Evolutionary conservation across 1,140 invertebrate genomes (phyloP), one percentile per base, ranked within the genome.

Genomic region (Rhysida immarginata): DNA sequence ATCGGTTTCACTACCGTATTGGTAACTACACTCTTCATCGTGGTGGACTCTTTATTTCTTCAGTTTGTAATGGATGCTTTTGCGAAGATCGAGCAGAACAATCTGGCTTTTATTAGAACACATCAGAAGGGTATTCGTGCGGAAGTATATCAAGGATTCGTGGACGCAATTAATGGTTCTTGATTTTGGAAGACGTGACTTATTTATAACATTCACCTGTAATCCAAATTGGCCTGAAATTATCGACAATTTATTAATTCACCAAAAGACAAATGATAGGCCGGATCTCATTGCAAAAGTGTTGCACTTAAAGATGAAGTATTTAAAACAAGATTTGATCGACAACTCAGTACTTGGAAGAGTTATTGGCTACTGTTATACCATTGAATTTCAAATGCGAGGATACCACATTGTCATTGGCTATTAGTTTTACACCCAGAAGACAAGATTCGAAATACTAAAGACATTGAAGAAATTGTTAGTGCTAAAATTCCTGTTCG

Each of bases 211-310:
- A 13, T 61, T 68, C 45, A 68, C 63, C 1, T 63, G 63, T 42
- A 79, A 72, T 69, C 71, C 62, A 60, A 71, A 60, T 51, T 80
- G 75, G 75, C 23, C 23, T 0, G 69, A 77, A 49, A 74, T 76
- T 26, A 26, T 16, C 43, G 51, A 62, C 51, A 53, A 62, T 44
- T 53, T 74, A 8, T 14, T 59, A 11, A 41, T 53, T n/a, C 46
- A 59, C 11, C 65, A 74, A 62, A 59, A n/a, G 21, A 23, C 61
- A 2, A 21, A 59, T 14, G 63, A 72, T 59, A 20, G 68, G 23
- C 69, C 64, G 29, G 71, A 75, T 61, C 41, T 75, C 11, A 53
- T 68, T 21, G 62, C 61, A 8, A 24, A 67, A 26, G 69, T 75
- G 20, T 76, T 75, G 26, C 8, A 42, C 16, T 23, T 51, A 23